Conservation (phyloP, 2,797 vertebrate genomes). For the Crenuchus spilurus region DNA sequence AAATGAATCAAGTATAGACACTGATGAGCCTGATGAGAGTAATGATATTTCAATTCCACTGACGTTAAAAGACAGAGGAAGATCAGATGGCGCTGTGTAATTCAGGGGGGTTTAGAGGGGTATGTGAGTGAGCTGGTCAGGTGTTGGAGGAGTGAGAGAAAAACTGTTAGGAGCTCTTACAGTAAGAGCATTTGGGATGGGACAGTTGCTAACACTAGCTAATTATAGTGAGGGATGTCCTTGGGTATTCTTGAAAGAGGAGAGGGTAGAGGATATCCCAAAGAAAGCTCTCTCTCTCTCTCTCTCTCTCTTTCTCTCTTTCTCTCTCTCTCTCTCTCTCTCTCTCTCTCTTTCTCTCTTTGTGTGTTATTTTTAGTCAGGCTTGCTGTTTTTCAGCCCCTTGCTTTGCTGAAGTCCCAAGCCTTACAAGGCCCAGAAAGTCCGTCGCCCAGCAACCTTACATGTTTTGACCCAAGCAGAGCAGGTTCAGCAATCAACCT, state of each 20-base stretch:
- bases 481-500: conserved; percentile 63
- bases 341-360: conserved; percentile 35
- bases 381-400: conserved; percentile 71
- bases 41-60: conserved; percentile 18
- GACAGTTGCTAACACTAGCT: conserved; percentile 76
- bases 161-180: conserved; percentile 71
- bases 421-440: conserved; percentile 79
- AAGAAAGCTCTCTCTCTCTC: conserved; percentile 38
- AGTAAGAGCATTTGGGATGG: conserved; percentile 71
- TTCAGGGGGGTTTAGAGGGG: conserved; percentile 55
- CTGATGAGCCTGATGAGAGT: neutral
- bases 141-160: conserved; percentile 64
- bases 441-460: conserved; percentile 66
- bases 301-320: conserved; percentile 53
- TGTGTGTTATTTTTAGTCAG: conserved; percentile 70
- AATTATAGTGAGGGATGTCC: conserved; percentile 80
- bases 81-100: conserved; percentile 16
- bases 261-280: conserved; percentile 59
- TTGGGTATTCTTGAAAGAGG: conserved; percentile 78
- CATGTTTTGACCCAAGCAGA: conserved; percentile 73
- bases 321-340: conserved; percentile 44
- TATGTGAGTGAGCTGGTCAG: conserved; percentile 60
- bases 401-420: conserved; percentile 67
- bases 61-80: conserved; percentile 23
- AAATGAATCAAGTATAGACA: neutral